Conservation (phyloP, 2,888 invertebrate species). For the Phortica magna region DNA sequence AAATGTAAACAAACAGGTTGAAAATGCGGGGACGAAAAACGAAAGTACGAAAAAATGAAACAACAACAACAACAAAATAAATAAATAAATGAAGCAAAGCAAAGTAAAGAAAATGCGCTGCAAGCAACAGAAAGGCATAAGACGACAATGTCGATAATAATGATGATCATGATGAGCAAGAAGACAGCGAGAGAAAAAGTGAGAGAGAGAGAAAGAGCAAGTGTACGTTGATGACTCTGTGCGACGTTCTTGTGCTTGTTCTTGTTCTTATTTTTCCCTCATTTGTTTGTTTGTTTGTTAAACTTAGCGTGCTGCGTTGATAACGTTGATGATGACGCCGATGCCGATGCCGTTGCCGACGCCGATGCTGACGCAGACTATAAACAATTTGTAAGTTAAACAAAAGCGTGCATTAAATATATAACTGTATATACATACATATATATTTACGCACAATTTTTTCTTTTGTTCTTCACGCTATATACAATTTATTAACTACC, state of each 20-base stretch:
- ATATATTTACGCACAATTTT: background rate
- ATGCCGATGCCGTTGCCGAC: background rate
- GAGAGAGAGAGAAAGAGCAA: background rate
- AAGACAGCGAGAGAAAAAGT: background rate
- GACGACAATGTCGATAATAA: background rate
- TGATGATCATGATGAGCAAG: background rate
- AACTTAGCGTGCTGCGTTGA: background rate
- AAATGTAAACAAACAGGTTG: constrained; percentile 22
- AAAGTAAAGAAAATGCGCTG: background rate
- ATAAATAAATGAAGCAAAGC: constrained; percentile 4
- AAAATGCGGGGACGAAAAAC: background rate
- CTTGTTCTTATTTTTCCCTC: too few relatives aligned
- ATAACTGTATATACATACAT: background rate
- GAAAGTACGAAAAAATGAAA: background rate
- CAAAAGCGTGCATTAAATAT: constrained; percentile 13
- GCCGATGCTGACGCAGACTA: constrained; percentile 2
- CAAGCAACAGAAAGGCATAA: background rate
- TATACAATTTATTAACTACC: too few relatives aligned
- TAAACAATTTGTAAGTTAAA: constrained; percentile 29
- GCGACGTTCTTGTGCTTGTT: background rate
- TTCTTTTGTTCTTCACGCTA: too few relatives aligned
- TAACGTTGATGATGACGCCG: background rate
- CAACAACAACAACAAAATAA: constrained; percentile 3
- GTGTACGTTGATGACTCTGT: background rate
- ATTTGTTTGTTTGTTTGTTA: constrained; percentile 17